Evolutionary conservation across 2,888 invertebrate species (phyloP).

Genomic region (Agriopis aurantiaria): DNA sequence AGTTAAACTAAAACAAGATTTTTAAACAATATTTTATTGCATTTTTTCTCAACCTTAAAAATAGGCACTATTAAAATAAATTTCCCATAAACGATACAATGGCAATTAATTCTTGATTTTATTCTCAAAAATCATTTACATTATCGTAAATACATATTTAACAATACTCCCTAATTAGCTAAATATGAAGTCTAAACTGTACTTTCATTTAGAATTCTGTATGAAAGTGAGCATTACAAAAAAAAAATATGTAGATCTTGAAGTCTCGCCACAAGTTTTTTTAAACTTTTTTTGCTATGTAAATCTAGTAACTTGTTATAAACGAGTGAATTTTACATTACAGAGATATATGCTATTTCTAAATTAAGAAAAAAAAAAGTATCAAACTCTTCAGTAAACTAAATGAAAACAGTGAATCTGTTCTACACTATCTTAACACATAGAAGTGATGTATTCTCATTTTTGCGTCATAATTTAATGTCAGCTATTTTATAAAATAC

Average conservation of each 20-base stretch:
- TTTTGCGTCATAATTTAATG: not conserved
- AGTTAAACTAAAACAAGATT: not conserved
- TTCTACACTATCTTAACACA: slow-evolving; percentile 3
- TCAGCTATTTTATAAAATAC: not conserved
- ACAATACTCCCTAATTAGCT: slow-evolving; percentile 27
- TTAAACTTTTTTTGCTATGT: not conserved
- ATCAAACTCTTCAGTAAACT: slow-evolving; percentile 4
- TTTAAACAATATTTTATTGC: slow-evolving; percentile 49
- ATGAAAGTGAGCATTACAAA: not conserved
- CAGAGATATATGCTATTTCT: not conserved
- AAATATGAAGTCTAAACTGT: slow-evolving; percentile 14
- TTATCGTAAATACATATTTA: slow-evolving; percentile 37
- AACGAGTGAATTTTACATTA: not conserved
- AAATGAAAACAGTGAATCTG: slow-evolving; percentile 18
- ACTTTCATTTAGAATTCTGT: slow-evolving; percentile 19
- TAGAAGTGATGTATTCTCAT: slow-evolving; percentile 23
- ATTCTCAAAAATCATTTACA: slow-evolving; percentile 54
- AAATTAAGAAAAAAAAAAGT: not conserved
- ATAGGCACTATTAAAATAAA: slow-evolving; percentile 67
- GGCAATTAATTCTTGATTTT: slow-evolving; percentile 63
- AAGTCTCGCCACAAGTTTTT: not conserved
- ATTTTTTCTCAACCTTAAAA: slow-evolving; percentile 55
- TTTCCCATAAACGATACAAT: slow-evolving; percentile 65
- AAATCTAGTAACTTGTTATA: no score
- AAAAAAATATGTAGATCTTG: not conserved